phyloP scores from a whole-genome alignment of 2,888 invertebrate species.

The Cerceris rybyensis region DNA sequence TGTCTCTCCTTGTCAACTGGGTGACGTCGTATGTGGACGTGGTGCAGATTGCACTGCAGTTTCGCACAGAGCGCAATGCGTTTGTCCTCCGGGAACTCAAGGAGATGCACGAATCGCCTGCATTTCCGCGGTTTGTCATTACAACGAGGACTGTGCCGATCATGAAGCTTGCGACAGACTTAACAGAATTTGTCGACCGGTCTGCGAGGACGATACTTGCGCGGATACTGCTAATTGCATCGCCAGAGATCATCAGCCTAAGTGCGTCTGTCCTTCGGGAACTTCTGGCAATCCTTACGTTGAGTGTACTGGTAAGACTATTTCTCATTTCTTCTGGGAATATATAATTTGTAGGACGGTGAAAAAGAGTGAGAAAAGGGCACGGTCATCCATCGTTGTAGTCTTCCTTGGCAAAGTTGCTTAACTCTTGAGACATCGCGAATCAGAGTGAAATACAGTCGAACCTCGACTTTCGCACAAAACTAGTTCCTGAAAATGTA shows the following conservation, averaged over 20 bases:
- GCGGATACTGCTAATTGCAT: conserved; percentile 90
- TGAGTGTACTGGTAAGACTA: conserved; percentile 84
- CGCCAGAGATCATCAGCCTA: conserved; percentile 89
- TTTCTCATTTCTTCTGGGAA: not conserved
- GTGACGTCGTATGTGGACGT: conserved; percentile 88
- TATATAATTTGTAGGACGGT: too few relatives aligned
- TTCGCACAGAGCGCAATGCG: conserved; percentile 90
- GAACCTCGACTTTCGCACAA: too few relatives aligned
- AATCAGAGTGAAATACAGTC: too few relatives aligned
- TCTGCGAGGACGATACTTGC: conserved; percentile 92
- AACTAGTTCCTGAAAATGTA: too few relatives aligned
- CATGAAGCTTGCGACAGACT: conserved; percentile 92
- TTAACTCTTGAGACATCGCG: too few relatives aligned
- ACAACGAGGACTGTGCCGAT: conserved; percentile 94
- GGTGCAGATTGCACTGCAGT: conserved; percentile 90
- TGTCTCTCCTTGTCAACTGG: conserved; percentile 88
- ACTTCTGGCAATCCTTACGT: conserved; percentile 91
- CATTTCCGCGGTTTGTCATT: conserved; percentile 91
- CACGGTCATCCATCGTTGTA: too few relatives aligned
- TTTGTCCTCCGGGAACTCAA: conserved; percentile 92
- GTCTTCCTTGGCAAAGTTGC: too few relatives aligned
- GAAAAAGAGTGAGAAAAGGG: too few relatives aligned
- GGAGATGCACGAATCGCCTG: conserved; percentile 92
- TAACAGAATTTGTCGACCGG: conserved; percentile 91
- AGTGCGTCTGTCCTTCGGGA: conserved; percentile 90